Percentiles rank a stretch among this genome's conserved stretches.
Evolutionary conservation across 2,797 vertebrate species (phyloP).

Genomic region (Arremon aurantiirostris): DNA sequence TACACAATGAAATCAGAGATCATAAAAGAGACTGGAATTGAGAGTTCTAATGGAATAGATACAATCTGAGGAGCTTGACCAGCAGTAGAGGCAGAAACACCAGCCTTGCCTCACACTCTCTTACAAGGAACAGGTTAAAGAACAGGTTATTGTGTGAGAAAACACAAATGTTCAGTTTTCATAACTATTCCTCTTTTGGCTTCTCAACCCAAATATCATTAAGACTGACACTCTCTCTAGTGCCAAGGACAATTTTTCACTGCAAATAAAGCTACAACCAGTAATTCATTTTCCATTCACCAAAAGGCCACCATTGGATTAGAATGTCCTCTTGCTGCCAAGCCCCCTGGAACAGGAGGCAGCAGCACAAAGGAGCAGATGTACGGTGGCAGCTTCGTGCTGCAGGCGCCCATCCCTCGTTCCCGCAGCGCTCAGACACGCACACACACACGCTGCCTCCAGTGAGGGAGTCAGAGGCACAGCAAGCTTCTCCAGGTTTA

Average conservation of each 20-base stretch:
- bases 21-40: background rate
- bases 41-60: background rate
- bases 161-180: background rate
- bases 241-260: background rate
- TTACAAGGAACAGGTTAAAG: background rate
- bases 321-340: background rate
- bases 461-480: background rate
- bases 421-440: background rate
- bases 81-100: background rate
- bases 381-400: background rate
- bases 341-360: background rate
- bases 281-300: background rate
- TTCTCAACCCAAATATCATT: background rate
- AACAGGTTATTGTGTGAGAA: background rate
- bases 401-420: fast-evolving
- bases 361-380: background rate
- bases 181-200: background rate
- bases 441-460: background rate
- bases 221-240: background rate
- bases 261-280: background rate
- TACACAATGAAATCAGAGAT: conserved; percentile 9
- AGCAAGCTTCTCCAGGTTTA: background rate
- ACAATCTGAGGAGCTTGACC: background rate
- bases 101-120: background rate
- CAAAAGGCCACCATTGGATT: background rate